These are phyloP conservation scores for Sparidentex hasta DNA, from an alignment of 2,797 vertebrate species.

Conservation along the genomic window DNA sequence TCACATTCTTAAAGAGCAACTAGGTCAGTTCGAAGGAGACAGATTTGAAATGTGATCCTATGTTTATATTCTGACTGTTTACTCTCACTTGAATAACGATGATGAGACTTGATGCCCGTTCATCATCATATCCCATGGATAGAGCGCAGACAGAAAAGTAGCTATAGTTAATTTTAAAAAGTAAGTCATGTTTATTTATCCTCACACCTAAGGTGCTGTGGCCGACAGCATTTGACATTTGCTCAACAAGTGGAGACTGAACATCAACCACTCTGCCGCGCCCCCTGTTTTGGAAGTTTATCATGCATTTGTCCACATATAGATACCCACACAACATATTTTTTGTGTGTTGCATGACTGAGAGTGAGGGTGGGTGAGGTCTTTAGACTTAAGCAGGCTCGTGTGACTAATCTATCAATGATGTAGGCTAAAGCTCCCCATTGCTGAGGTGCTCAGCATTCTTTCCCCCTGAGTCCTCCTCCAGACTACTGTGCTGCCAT, in stretches of 20 bases:
- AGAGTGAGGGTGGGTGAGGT: slow-evolving; percentile 51
- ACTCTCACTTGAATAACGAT: slow-evolving; percentile 52
- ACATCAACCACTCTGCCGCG: background rate
- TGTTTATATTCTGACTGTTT: slow-evolving; percentile 62
- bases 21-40: slow-evolving; percentile 62
- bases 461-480: slow-evolving; percentile 78
- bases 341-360: slow-evolving; percentile 44
- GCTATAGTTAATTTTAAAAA: background rate
- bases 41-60: slow-evolving; percentile 63
- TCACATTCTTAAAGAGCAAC: slow-evolving; percentile 48
- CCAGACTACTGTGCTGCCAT: slow-evolving; percentile 48
- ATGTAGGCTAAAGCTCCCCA: slow-evolving; percentile 70
- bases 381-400: slow-evolving; percentile 51
- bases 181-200: slow-evolving; percentile 24
- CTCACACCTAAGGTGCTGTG: background rate
- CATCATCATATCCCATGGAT: slow-evolving; percentile 44
- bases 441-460: slow-evolving; percentile 77
- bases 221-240: slow-evolving; percentile 20
- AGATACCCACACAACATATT: slow-evolving; percentile 3
- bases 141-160: slow-evolving; percentile 20
- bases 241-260: slow-evolving; percentile 11
- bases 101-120: slow-evolving; percentile 49
- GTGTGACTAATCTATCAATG: slow-evolving; percentile 76
- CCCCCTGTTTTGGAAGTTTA: slow-evolving; percentile 8
- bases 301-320: background rate